Conservation (phyloP, 2,797 vertebrate species). For the Acanthurus lineatus region DNA sequence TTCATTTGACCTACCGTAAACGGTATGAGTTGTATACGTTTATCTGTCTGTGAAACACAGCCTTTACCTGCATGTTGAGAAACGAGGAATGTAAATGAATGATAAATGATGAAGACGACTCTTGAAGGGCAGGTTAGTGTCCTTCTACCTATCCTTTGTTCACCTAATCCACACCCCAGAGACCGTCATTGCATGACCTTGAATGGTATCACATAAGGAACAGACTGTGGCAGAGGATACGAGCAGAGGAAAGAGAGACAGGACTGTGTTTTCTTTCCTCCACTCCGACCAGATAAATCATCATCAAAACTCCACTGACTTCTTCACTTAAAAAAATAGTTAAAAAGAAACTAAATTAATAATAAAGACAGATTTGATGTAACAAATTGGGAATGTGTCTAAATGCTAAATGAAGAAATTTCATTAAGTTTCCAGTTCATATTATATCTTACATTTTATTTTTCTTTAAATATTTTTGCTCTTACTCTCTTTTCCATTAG, state of each 20-base stretch:
- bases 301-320: slow-evolving; percentile 22
- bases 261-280: slow-evolving; percentile 18
- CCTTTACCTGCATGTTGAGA: not conserved
- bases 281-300: slow-evolving; percentile 25
- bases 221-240: slow-evolving; percentile 27
- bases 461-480: slow-evolving; percentile 1
- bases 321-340: slow-evolving; percentile 31
- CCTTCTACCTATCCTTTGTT: slow-evolving; percentile 41
- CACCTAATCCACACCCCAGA: slow-evolving; percentile 33
- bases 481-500: not conserved
- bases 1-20: no score
- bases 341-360: slow-evolving; percentile 19
- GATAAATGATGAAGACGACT: slow-evolving; percentile 13
- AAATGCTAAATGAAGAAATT: slow-evolving; percentile 1
- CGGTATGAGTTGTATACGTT: not conserved
- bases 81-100: slow-evolving; percentile 25
- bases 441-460: slow-evolving; percentile 8
- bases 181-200: slow-evolving; percentile 58
- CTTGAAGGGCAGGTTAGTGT: slow-evolving; percentile 45
- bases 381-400: slow-evolving; percentile 5
- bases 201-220: slow-evolving; percentile 57
- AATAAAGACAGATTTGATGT: slow-evolving; percentile 18
- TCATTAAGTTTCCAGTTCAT: slow-evolving; percentile 19
- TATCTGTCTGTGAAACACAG: not conserved
- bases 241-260: slow-evolving; percentile 24